These are phyloP conservation scores for Anser brachyrhynchus DNA, from an alignment of 2,113 vertebrate species.

Conservation along the genomic window DNA sequence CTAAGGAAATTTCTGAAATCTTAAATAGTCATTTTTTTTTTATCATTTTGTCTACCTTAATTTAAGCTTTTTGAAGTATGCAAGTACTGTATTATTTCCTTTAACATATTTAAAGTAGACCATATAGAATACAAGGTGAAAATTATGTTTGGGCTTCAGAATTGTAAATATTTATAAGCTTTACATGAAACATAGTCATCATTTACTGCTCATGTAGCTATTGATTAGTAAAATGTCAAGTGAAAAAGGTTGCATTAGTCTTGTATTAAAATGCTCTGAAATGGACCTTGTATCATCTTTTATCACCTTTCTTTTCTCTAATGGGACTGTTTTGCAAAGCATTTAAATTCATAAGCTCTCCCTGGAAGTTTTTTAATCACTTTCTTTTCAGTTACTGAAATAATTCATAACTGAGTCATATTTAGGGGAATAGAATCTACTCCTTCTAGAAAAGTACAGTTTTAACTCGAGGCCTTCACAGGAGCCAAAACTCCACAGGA, in stretches of 20 bases:
- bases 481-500: not conserved
- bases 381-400: conserved; percentile 31
- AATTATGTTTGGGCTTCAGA: not conserved
- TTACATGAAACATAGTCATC: conserved; percentile 5
- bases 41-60: not conserved
- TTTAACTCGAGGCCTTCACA: not conserved
- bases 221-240: conserved; percentile 30
- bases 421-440: not conserved
- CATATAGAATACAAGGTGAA: not conserved
- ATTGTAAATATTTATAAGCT: conserved; percentile 41
- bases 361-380: conserved; percentile 40
- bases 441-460: not conserved
- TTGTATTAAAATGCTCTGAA: conserved; percentile 25
- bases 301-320: conserved; percentile 12
- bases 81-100: not conserved
- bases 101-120: conserved; percentile 6
- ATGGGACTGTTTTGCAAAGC: conserved; percentile 11
- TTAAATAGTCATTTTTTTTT: not conserved
- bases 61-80: not conserved
- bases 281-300: conserved; percentile 16
- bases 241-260: conserved; percentile 23
- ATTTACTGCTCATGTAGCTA: conserved; percentile 25
- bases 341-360: conserved; percentile 39
- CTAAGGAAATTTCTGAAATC: not conserved
- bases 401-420: conserved; percentile 38